Conservation (phyloP, 2,888 invertebrate genomes). For the Drosophila nr. perissopoda region DNA sequence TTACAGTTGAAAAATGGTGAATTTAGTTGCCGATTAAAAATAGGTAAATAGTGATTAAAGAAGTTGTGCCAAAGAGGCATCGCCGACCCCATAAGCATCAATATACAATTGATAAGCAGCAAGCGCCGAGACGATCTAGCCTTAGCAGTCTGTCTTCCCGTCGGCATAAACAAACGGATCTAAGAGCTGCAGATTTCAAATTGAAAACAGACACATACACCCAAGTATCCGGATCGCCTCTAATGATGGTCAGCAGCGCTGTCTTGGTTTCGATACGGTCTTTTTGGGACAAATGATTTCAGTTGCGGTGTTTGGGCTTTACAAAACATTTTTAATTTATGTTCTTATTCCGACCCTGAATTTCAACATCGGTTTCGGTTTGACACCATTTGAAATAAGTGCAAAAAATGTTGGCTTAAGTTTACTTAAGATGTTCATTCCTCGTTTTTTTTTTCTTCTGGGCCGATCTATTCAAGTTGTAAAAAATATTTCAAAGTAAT, state of each 20-base stretch:
- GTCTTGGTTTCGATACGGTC: background rate
- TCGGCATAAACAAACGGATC: no score
- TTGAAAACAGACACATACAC: background rate
- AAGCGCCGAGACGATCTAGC: background rate
- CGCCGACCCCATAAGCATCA: no score
- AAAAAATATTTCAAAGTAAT: conserved; percentile 33
- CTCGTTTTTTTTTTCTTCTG: background rate
- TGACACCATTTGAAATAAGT: background rate
- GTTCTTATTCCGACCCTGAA: background rate
- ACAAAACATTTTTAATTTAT: background rate
- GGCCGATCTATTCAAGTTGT: conserved; percentile 25
- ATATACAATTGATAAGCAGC: background rate
- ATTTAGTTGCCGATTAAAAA: background rate
- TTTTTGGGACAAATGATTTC: background rate
- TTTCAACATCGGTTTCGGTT: background rate
- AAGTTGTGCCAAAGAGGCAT: background rate
- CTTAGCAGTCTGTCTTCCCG: background rate
- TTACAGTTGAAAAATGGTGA: background rate
- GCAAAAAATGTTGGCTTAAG: background rate
- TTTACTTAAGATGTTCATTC: background rate
- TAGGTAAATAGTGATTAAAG: background rate
- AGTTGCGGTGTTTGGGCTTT: background rate
- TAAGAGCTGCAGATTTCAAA: background rate
- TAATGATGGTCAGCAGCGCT: no score
- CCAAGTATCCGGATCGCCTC: background rate